Evolutionary conservation across 2,888 invertebrate genomes (phyloP), one percentile per base, ranked within the genome.

Genomic region (Lasioglossum villosulum): DNA sequence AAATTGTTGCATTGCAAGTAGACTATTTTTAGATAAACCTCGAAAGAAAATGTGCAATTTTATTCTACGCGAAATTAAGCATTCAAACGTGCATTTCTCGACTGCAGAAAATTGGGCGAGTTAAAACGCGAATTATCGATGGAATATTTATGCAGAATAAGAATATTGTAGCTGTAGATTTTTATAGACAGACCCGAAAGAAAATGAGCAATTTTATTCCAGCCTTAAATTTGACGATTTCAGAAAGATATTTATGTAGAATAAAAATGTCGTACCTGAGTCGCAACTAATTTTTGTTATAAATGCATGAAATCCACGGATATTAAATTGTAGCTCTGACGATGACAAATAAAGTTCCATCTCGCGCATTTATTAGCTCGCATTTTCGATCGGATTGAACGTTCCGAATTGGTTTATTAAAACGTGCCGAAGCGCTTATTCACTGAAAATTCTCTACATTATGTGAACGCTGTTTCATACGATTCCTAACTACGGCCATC

Each of bases 341-440:
- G 59, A 2, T 4, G 1, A 27, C 16, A 27, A 27, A 59, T 27
- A 4, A 30, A 27, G 5, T 63, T 63, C 27, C n/a, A 6, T 63
- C 27, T 30, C 30, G 59, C 4, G 16, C 14, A 16, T 63, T 59
- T 4, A 59, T 27, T 59, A 59, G 14, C 59, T 12, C n/a, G 59
- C 5, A 59, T 59, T 59, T 59, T 59, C 59, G 59, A 59, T 59
- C 59, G 27, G 5, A 10, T 27, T 12, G 14, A 10, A 63, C 6
- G 63, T 16, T 1, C 16, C n/a, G 39, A 27, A 73, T 42, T 42
- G 45, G 56, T 82, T 80, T 75, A 82, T 80, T 45, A 74, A 74
- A 74, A 70, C 59, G 19, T 73, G 23, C 30, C 30, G 45, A 14
- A 12, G 16, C 16, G 39, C 1, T n/a, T 37, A 63, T 73, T 79